A percentile compares a stretch with the other conserved stretches of the same genome.
Evolutionary conservation across 2,113 vertebrate genomes (phyloP).

Genomic region (Microcebus lehilahytsara): DNA sequence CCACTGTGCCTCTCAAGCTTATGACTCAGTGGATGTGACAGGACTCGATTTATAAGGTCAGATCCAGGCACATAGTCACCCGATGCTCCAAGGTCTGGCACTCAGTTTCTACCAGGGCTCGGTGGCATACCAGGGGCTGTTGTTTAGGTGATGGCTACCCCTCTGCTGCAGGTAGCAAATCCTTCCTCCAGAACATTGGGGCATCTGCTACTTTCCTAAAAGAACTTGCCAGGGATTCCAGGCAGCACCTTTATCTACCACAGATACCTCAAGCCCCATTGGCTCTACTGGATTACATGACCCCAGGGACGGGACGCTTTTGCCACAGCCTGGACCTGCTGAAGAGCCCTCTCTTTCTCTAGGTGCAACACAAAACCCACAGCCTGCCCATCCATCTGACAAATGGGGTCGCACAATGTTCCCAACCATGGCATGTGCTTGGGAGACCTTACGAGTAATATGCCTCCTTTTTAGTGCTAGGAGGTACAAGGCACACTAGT

Average conservation of each 20-base stretch:
- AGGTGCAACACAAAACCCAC: not conserved
- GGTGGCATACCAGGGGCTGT: not conserved
- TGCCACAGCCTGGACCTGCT: not conserved
- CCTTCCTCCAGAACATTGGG: not conserved
- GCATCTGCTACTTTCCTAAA: not conserved
- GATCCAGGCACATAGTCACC: not conserved
- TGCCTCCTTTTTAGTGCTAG: not conserved
- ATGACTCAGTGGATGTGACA: not conserved
- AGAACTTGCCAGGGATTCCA: not conserved
- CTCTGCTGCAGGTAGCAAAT: not conserved
- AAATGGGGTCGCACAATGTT: not conserved
- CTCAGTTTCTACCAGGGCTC: not conserved
- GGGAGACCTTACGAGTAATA: not conserved
- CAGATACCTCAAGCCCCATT: not conserved
- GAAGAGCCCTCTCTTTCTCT: not conserved
- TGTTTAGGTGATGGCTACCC: not conserved
- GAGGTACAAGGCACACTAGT: not conserved
- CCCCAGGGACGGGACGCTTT: not conserved
- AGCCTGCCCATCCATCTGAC: not conserved
- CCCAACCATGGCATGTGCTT: not conserved
- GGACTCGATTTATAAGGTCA: not conserved
- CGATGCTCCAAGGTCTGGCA: not conserved
- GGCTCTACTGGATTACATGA: not conserved
- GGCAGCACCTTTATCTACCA: not conserved
- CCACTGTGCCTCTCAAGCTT: not conserved